A percentile compares a stretch with the other conserved stretches of the same genome.
Conservation (phyloP, 2,797 vertebrate species). For the Mergus octosetaceus region DNA sequence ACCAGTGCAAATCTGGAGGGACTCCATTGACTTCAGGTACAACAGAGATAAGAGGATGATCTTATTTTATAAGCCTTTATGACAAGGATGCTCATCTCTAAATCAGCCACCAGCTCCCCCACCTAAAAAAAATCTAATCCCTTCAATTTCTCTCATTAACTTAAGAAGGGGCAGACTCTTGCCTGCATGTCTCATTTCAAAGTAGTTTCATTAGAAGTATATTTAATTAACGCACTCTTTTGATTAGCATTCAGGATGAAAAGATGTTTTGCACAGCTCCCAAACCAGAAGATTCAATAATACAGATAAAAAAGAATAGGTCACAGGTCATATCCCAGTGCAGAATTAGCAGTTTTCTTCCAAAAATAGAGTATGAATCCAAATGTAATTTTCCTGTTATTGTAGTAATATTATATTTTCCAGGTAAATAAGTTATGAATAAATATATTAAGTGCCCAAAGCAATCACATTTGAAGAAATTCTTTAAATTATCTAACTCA, state of each 20-base stretch:
- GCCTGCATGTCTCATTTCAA: background rate
- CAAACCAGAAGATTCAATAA: conserved; percentile 18
- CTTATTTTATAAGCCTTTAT: background rate
- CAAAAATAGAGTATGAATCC: background rate
- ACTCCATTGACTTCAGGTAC: background rate
- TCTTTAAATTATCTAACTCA: background rate
- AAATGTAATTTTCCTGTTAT: background rate
- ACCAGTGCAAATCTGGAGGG: background rate
- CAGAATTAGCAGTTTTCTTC: background rate
- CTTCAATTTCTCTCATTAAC: conserved; percentile 11
- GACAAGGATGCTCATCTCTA: background rate
- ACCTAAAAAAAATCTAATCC: background rate
- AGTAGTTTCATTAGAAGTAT: conserved; percentile 28
- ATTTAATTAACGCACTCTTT: conserved; percentile 41
- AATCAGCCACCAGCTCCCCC: background rate
- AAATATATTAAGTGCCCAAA: background rate
- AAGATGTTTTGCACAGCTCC: conserved; percentile 39
- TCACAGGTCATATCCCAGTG: background rate
- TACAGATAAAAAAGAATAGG: conserved; percentile 11
- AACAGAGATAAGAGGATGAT: background rate
- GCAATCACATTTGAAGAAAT: background rate
- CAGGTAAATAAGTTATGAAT: background rate
- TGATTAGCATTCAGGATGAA: conserved; percentile 32
- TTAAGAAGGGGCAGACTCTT: conserved; percentile 1
- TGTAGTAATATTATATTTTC: background rate